phyloP scores from a whole-genome alignment of 2,888 invertebrate genomes.

The Drosophila mimetica region DNA sequence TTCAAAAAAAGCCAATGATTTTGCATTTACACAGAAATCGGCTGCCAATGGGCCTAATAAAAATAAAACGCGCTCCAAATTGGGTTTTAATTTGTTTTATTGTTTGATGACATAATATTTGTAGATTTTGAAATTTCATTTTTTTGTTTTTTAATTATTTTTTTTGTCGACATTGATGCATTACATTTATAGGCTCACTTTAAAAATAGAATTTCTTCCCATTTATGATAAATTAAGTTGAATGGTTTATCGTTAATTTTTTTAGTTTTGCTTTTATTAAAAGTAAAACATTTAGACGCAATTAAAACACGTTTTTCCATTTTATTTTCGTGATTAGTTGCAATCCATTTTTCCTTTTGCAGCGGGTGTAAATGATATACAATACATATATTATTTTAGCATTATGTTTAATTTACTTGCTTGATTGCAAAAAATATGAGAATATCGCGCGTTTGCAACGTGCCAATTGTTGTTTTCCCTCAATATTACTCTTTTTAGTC shows the following conservation, averaged over 20 bases:
- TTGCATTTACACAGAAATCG: not conserved
- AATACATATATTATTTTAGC: slow-evolving; percentile 51
- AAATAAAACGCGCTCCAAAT: slow-evolving; percentile 16
- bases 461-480: slow-evolving; percentile 30
- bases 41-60: too few relatives aligned
- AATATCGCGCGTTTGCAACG: slow-evolving; percentile 69
- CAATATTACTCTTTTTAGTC: slow-evolving; percentile 13
- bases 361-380: slow-evolving; percentile 76
- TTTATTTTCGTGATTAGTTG: slow-evolving; percentile 63
- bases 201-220: slow-evolving; percentile 66
- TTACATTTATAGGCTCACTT: slow-evolving; percentile 74
- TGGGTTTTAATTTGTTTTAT: slow-evolving; percentile 64
- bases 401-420: slow-evolving; percentile 52
- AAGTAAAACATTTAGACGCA: slow-evolving; percentile 68
- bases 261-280: slow-evolving; percentile 46
- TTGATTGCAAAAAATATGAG: slow-evolving; percentile 64
- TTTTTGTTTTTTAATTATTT: slow-evolving; percentile 36
- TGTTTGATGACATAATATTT: slow-evolving; percentile 58
- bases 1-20: slow-evolving; percentile 38
- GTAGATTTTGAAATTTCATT: slow-evolving; percentile 46
- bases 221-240: slow-evolving; percentile 70
- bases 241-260: slow-evolving; percentile 39
- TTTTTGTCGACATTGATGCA: slow-evolving; percentile 64
- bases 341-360: slow-evolving; percentile 41
- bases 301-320: slow-evolving; percentile 32